A percentile compares a stretch with the other conserved stretches of the same genome.
phyloP scores from a whole-genome alignment of 2,797 vertebrate species.

The Malurus splendens region DNA sequence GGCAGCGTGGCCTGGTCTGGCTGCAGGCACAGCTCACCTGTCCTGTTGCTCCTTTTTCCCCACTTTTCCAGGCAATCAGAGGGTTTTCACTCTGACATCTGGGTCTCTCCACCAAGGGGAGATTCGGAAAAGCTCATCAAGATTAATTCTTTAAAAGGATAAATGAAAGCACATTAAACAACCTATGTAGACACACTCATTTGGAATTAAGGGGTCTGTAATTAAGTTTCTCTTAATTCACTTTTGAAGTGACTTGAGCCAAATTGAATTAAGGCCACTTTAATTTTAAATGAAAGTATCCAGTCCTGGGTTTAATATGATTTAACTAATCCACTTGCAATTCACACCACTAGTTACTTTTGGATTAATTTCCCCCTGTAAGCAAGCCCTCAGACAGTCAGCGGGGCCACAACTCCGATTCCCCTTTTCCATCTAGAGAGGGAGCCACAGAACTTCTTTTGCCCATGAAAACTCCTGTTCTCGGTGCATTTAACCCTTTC shows the following conservation, averaged over 20 bases:
- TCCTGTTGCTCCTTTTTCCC: neutral
- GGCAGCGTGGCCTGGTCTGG: neutral
- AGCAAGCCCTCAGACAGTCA: neutral
- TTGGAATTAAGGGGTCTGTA: slow-evolving; percentile 33
- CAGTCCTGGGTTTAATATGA: slow-evolving; percentile 36
- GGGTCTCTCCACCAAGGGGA: neutral
- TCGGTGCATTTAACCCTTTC: neutral
- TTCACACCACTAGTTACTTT: slow-evolving; percentile 56
- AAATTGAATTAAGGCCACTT: slow-evolving; percentile 59
- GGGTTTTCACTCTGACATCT: neutral
- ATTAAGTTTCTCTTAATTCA: slow-evolving; percentile 58
- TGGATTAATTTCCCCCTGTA: slow-evolving; percentile 36
- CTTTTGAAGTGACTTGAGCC: slow-evolving; percentile 49
- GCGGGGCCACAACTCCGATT: neutral
- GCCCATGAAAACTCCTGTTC: neutral
- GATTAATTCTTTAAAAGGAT: slow-evolving; percentile 29
- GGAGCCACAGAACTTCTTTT: neutral
- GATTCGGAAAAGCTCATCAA: neutral
- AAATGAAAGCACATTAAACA: slow-evolving; percentile 43
- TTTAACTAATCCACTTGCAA: slow-evolving; percentile 55
- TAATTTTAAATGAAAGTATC: slow-evolving; percentile 50
- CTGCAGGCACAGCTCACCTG: neutral
- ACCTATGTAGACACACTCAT: slow-evolving; percentile 28
- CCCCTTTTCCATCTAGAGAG: neutral
- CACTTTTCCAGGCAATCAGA: neutral